Evolutionary conservation across 1,140 invertebrate species (phyloP), one percentile per base, ranked within the genome.

Genomic region (Daktulosphaira vitifoliae): DNA sequence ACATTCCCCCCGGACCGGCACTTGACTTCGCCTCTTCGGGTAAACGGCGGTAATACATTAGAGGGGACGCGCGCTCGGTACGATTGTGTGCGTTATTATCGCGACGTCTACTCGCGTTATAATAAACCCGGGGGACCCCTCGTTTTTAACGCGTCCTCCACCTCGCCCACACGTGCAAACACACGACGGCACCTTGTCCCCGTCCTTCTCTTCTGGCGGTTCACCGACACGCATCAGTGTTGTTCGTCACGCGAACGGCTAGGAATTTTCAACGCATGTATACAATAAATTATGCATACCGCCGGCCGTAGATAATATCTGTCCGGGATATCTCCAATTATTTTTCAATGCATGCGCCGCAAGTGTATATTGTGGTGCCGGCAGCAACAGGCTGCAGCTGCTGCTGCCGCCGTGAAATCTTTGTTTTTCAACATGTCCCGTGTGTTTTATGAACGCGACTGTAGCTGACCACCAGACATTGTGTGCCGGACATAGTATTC

Each of bases 211-310:
- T 16, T 1, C 15, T 11, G 23, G 22, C 49, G 25, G 11, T 6
- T 26, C n/a, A 20, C 37, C 39, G 54, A 44, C 54, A 59, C 54
- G 54, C 54, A 59, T 59, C 54, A 23, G 54, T 18, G 54, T 46
- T 29, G 39, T 46, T 59, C 54, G 56, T 62, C 56, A 62, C 56
- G 56, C 56, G 25, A 62, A 62, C 42, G 15, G 42, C 18, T 62
- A 23, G 25, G 56, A 33, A 48, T 48, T 62, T 48, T 22, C 46
- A 6, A 33, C 29, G 29, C 29, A 6, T 33, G 15, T 42, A 29
- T 48, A 62, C 42, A 48, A 62, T 46, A 62, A 62, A 62, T 62
- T 62, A 46, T 25, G 56, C 29, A 51, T 16, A 44, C 22, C 39
- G 37, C 11, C 29, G 29, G 5, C 5, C 29, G 11, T 13, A 48